These are phyloP conservation scores for Pampusana beccarii DNA, from an alignment of 2,113 vertebrate genomes.

Conservation along the genomic window DNA sequence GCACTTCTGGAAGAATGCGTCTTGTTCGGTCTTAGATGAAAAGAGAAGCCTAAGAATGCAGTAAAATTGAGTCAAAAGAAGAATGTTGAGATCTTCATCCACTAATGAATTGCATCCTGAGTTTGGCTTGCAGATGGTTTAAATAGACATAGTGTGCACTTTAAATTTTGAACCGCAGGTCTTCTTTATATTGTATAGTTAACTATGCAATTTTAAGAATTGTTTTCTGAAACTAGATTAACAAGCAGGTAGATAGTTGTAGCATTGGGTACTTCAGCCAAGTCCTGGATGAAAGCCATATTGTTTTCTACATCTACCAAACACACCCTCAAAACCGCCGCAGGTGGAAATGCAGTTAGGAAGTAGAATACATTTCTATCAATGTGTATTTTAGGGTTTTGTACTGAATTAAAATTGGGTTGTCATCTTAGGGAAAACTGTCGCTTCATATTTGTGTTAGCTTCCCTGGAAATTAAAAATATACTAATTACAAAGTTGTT, in stretches of 20 bases:
- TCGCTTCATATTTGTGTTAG: neutral
- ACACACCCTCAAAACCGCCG: neutral
- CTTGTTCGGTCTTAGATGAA: neutral
- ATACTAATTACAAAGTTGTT: neutral
- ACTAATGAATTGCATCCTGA: neutral
- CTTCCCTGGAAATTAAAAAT: neutral
- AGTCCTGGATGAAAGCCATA: neutral
- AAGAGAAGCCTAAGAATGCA: neutral
- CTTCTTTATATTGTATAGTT: neutral
- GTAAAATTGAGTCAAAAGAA: slow-evolving; percentile 7
- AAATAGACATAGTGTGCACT: neutral
- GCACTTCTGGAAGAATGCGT: neutral
- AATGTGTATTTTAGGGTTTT: neutral
- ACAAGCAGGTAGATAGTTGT: neutral
- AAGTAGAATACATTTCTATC: neutral
- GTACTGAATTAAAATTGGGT: neutral
- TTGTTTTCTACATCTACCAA: neutral
- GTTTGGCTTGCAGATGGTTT: neutral
- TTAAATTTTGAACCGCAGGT: neutral
- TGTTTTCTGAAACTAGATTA: neutral
- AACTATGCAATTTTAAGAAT: neutral
- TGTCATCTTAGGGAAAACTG: neutral
- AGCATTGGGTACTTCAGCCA: neutral
- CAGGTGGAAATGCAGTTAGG: neutral
- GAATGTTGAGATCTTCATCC: neutral